Base-by-base conservation (phyloP, 2,888 invertebrate genomes). In the Tenthredo mesomela region DNA sequence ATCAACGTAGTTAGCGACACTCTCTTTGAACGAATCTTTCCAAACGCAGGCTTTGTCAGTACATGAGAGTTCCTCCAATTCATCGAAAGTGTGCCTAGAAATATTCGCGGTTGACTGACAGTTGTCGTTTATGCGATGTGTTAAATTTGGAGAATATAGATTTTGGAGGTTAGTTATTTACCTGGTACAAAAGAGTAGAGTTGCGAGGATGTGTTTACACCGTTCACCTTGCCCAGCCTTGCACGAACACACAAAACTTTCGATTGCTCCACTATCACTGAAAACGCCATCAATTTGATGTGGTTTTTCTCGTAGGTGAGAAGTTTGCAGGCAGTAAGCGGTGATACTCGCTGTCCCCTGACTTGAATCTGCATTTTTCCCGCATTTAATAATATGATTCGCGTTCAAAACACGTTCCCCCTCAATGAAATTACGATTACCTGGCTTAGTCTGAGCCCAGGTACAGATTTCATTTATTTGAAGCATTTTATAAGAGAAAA, bases 311-410 rank as follows among this genome's bases (percentile, higher is more conserved):
- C 54, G 43, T 40, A 73, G 12, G 37, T 73, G 73, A 29, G 84
- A 84, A n/a, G 84, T 84, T 84, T 84, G 84, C 75, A 71, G 47
- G 67, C 73, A 71, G 47, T 50, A 47, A 18, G 71, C 84, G 18
- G 73, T 54, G n/a, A 71, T 71, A 18, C 33, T 58, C 7, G 73
- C 73, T 73, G 25, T 71, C 40, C 54, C 25, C 15, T 37, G 18
- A 18, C 40, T 73, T 50, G 10, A 73, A 37, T 71, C 75, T 58
- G 65, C 65, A 65, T 29, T 65, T 10, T 65, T 65, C 21, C 65
- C 65, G 29, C 73, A 73, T 50, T 84, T 73, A 84, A 84, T 73
- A 10, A 84, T 50, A 50, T 84, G 71, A 18, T 33, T 73, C 3
- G 54, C 71, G 54, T 29, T 47, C 40, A 84, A 50, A 78, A 78